Evolutionary conservation across 2,888 invertebrate species (phyloP).

Genomic region (Bimastos eiseni): DNA sequence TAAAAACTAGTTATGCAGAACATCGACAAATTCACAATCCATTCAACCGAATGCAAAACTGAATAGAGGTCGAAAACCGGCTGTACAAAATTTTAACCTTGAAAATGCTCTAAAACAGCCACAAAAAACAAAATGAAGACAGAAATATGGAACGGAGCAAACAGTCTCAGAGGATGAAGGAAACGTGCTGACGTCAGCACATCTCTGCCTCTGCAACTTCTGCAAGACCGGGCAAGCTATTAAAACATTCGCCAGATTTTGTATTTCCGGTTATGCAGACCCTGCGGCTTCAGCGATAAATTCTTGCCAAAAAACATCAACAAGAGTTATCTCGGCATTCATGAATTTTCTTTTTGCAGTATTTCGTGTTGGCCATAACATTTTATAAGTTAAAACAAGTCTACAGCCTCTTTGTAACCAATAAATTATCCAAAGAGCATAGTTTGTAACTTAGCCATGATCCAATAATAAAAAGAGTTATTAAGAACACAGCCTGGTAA

Average conservation of each 20-base stretch:
- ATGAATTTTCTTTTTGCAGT: neutral
- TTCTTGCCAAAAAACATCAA: neutral
- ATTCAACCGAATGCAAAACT: neutral
- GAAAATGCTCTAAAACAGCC: neutral
- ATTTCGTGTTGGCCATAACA: neutral
- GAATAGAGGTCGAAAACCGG: too few species aligned
- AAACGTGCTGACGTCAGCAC: neutral
- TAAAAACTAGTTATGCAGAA: too few species aligned
- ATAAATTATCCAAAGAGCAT: neutral
- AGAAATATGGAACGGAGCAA: neutral
- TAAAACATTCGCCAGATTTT: neutral
- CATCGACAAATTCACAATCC: too few species aligned
- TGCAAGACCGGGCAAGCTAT: neutral
- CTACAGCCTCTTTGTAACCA: neutral
- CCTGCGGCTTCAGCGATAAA: neutral
- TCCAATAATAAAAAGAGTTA: neutral
- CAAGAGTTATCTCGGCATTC: neutral
- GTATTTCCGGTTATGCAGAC: neutral
- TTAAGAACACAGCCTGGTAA: neutral
- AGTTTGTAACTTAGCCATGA: neutral
- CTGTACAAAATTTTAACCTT: conserved; percentile 9
- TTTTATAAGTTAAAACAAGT: neutral
- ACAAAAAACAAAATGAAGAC: neutral
- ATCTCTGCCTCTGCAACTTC: neutral
- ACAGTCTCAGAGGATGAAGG: neutral